phyloP scores from a whole-genome alignment of 2,888 invertebrate genomes.

The Perizoma flavofasciatum region DNA sequence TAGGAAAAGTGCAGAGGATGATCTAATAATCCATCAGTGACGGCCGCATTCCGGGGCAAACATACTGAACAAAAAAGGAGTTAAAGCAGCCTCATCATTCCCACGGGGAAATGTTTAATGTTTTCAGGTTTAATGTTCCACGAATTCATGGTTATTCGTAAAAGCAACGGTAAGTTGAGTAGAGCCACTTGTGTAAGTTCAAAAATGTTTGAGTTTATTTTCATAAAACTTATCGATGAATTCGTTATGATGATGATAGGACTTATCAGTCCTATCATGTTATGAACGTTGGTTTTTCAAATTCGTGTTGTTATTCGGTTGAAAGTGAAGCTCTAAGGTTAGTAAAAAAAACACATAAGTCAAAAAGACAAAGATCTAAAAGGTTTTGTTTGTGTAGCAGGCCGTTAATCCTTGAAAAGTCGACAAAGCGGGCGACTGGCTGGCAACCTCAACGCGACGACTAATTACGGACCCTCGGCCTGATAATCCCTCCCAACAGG shows the following conservation, averaged over 20 bases:
- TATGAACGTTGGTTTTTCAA: neutral
- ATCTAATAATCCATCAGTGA: constrained; percentile 61
- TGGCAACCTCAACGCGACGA: constrained; percentile 60
- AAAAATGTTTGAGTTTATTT: neutral
- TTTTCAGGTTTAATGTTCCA: constrained; percentile 37
- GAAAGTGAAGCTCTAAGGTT: constrained; percentile 6
- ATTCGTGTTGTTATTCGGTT: neutral
- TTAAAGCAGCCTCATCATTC: constrained; percentile 61
- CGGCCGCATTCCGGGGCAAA: constrained; percentile 46
- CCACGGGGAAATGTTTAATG: constrained; percentile 69
- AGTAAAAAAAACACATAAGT: constrained; percentile 28
- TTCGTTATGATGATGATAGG: too few relatives aligned
- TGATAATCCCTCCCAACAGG: constrained; percentile 81
- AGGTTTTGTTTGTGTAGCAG: constrained; percentile 40
- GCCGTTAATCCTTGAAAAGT: constrained; percentile 58
- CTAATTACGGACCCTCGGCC: constrained; percentile 74
- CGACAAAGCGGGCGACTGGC: constrained; percentile 51
- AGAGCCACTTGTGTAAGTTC: constrained; percentile 2
- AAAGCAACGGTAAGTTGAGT: constrained; percentile 15
- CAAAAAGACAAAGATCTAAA: constrained; percentile 32
- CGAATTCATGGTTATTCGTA: constrained; percentile 22
- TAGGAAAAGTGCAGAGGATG: constrained; percentile 58
- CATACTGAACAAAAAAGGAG: constrained; percentile 60
- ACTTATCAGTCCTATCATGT: neutral
- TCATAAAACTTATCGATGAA: too few relatives aligned